These are phyloP conservation scores for Colostygia pectinataria DNA, from an alignment of 2,888 invertebrate species.

Conservation along the genomic window DNA sequence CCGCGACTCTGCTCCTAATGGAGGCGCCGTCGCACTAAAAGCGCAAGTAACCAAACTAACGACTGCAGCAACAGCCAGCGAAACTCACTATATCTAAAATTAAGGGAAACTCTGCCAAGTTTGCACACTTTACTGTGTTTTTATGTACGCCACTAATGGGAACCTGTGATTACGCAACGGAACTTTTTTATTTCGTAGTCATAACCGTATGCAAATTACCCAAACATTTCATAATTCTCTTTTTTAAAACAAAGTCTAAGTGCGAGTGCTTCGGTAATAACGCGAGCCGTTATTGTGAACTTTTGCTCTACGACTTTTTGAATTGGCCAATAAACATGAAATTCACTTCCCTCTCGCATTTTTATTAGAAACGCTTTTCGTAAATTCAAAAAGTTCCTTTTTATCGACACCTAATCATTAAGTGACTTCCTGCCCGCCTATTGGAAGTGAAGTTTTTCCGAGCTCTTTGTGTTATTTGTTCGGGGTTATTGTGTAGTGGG, in stretches of 20 bases:
- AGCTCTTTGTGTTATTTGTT: slow-evolving; percentile 25
- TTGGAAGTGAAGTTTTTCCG: slow-evolving; percentile 22
- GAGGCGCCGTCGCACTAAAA: slow-evolving; percentile 44
- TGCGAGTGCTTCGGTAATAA: slow-evolving; percentile 32
- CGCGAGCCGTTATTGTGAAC: slow-evolving; percentile 42
- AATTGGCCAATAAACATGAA: slow-evolving; percentile 48
- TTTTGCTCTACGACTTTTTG: slow-evolving; percentile 48
- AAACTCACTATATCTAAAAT: slow-evolving; percentile 42
- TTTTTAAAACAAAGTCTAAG: slow-evolving; percentile 27
- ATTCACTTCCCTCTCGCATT: slow-evolving; percentile 40
- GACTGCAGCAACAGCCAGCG: slow-evolving; percentile 56
- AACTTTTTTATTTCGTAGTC: slow-evolving; percentile 29
- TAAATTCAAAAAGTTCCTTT: slow-evolving; percentile 33
- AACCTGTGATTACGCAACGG: slow-evolving; percentile 38
- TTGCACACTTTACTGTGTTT: slow-evolving; percentile 36
- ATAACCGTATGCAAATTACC: slow-evolving; percentile 26
- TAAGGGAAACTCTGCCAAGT: slow-evolving; percentile 44
- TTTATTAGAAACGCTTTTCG: slow-evolving; percentile 38
- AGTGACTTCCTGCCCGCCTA: slow-evolving; percentile 26
- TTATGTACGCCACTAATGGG: slow-evolving; percentile 40
- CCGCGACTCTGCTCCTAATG: slow-evolving; percentile 49
- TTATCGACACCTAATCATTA: slow-evolving; percentile 37
- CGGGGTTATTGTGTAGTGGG: slow-evolving; percentile 20
- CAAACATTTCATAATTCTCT: slow-evolving; percentile 21
- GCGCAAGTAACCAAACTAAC: slow-evolving; percentile 56